A percentile compares a stretch with the other conserved stretches of the same genome.
These are phyloP conservation scores for Vulpes lagopus DNA, from an alignment of 2,113 vertebrate genomes.

Conservation along the genomic window DNA sequence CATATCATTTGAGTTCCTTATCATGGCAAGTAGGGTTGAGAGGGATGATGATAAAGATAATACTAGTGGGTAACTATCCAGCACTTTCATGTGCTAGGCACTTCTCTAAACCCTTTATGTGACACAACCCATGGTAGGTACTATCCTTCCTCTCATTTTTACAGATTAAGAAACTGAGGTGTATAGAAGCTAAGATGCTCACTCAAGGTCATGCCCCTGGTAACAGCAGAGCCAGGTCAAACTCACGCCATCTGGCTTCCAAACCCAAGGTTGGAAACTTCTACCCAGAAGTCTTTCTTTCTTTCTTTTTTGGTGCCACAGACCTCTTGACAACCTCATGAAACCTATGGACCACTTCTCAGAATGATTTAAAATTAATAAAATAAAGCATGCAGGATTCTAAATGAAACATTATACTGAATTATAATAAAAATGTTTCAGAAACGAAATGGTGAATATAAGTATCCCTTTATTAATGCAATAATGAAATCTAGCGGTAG, in stretches of 20 bases:
- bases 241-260: no score
- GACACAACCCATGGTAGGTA: background rate
- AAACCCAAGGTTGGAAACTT: background rate
- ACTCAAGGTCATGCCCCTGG: background rate
- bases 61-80: background rate
- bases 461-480: background rate
- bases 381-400: background rate
- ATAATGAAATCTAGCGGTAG: background rate
- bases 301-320: background rate
- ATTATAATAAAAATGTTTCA: constrained; percentile 17
- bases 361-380: background rate
- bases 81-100: background rate
- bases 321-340: background rate
- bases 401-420: background rate
- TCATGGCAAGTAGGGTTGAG: background rate
- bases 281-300: background rate
- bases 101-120: background rate
- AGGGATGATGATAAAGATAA: background rate
- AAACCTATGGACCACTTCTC: background rate
- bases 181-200: background rate
- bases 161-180: background rate
- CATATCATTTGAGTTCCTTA: background rate
- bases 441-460: background rate
- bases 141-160: background rate
- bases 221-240: background rate